Evolutionary conservation across 2,797 vertebrate species (phyloP), one percentile per base, ranked within the genome.

Genomic region (Bovichtus diacanthus): DNA sequence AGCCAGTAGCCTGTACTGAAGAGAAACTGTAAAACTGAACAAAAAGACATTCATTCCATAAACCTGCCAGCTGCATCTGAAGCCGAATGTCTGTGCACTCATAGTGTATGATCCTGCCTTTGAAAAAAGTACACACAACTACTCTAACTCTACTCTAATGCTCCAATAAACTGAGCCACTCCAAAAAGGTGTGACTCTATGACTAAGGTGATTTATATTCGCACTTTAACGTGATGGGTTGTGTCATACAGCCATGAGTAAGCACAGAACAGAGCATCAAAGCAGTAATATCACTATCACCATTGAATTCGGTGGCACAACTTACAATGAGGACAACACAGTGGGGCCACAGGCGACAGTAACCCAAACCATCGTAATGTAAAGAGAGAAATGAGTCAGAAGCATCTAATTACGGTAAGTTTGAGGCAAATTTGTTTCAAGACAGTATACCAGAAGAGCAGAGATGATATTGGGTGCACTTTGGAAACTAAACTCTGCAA

Each of bases 281-380:
- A 91, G 88, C 44, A n/a, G 49, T 46, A 49, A 85, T 89, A 90
- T 92, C 81, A 74, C 82, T 67, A 91, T 91, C 88, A 74, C 23
- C 9, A 49, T 38, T 43, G 76, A 89, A 77, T 89, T 72, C 12
- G 44, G 60, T 12, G 50, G n/a, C 72, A 59, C 46, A 62, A 74
- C 38, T 4, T 58, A 92, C 78, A 90, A 90, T 81, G 77, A 78
- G 21, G 1, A 15, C 16, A 27, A 74, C 10, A 36, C 64, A 61
- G 34, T 11, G 49, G 38, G 67, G 61, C 91, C 82, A 83, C 56
- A 76, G 90, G 92, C 59, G 21, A 78, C 67, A 68, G 91, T 85
- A 91, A 92, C 71, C 59, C 38, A 88, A 85, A 73, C 79, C 78
- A 10, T 67, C n/a, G 39, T 21, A 19, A 50, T 36, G 82, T 56